Conservation (phyloP, 1,140 invertebrate species). For the Leptopilina clavipes region DNA sequence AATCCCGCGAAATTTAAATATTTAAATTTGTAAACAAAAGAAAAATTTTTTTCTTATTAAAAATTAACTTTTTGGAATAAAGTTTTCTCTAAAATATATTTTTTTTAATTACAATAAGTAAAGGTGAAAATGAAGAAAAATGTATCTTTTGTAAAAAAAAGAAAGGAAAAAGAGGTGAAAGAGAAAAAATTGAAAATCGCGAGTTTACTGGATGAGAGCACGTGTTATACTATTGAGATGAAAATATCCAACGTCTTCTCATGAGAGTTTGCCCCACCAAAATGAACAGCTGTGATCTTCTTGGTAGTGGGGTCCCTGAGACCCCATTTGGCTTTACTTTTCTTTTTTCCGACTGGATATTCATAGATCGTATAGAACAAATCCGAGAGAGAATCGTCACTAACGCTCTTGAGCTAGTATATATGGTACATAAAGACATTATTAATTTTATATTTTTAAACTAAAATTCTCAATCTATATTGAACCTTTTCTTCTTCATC, state of each 20-base stretch:
- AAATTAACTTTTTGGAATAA: too few relatives aligned
- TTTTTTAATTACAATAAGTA: too few relatives aligned
- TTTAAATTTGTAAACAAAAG: neutral
- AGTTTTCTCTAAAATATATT: too few relatives aligned
- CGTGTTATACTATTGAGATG: constrained; percentile 69
- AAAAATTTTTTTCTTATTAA: too few relatives aligned
- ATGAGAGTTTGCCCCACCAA: constrained; percentile 61
- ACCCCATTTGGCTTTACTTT: constrained; percentile 38
- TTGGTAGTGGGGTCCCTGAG: constrained; percentile 33
- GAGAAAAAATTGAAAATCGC: constrained; percentile 20
- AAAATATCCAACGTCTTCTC: constrained; percentile 65
- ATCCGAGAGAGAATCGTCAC: neutral
- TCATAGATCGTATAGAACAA: constrained; percentile 12
- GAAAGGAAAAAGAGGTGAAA: neutral
- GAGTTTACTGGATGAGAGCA: constrained; percentile 55
- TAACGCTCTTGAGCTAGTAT: neutral
- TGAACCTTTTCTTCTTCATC: too few relatives aligned
- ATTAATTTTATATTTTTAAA: too few relatives aligned
- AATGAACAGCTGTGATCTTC: constrained; percentile 49
- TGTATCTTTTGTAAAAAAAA: too few relatives aligned
- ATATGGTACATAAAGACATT: neutral
- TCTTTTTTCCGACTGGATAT: constrained; percentile 12
- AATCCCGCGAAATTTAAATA: neutral
- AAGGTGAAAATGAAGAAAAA: neutral
- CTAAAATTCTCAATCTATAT: too few relatives aligned